These are phyloP conservation scores for Hydra vulgaris DNA, from an alignment of 30 jellyfish, hydroid and myxozoan genomes.

Conservation along the genomic window DNA sequence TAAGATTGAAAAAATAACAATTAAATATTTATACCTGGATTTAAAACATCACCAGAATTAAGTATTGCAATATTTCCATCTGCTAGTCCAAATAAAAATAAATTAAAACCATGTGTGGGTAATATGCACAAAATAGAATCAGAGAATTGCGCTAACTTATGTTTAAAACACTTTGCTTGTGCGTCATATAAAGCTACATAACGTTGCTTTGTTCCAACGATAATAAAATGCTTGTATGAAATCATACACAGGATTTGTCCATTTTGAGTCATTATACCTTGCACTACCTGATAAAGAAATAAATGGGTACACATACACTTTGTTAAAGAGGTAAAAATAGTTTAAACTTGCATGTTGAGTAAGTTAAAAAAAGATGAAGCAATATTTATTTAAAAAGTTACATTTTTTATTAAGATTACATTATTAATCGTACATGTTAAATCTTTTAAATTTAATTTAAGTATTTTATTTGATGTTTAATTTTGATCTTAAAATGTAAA, in stretches of 20 bases:
- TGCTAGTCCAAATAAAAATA: conserved; percentile 54
- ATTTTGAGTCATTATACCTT: conserved; percentile 54
- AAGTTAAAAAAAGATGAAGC: no score
- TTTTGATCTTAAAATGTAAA: no score
- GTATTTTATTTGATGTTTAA: no score
- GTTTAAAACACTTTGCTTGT: conserved; percentile 26
- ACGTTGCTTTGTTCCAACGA: conserved; percentile 73
- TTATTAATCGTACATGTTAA: no score
- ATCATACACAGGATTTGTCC: conserved; percentile 78
- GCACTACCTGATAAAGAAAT: conserved; percentile 13
- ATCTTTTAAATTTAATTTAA: no score
- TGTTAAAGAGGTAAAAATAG: no score
- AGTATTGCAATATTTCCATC: conserved; percentile 52
- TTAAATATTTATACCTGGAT: no score
- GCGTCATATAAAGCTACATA: conserved; percentile 44
- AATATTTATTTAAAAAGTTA: no score
- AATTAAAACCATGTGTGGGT: background rate
- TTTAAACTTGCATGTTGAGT: no score
- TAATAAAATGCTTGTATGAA: conserved; percentile 10
- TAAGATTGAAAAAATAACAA: no score
- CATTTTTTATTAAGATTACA: no score
- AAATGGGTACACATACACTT: background rate
- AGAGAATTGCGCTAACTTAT: conserved; percentile 20
- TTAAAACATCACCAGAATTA: conserved; percentile 23
- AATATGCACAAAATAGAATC: conserved; percentile 60